Conservation (phyloP, 2,797 vertebrate genomes). For the Sebastiscus albofasciatus region DNA sequence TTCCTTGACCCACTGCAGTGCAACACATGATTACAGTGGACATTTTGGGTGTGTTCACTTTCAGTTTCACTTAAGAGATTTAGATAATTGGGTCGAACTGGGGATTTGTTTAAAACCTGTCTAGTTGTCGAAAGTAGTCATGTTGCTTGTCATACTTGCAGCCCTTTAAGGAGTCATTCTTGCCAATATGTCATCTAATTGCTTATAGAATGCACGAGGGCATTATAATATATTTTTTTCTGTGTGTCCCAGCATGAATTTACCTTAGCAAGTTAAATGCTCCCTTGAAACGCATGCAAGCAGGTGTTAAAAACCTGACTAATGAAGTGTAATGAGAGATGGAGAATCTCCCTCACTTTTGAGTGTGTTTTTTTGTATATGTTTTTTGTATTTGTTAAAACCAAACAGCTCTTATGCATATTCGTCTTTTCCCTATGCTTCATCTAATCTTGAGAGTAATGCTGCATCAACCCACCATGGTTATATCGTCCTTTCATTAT, state of each 20-base stretch:
- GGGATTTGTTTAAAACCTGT: background rate
- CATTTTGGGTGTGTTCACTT: background rate
- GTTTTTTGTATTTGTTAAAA: background rate
- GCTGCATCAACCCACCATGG: background rate
- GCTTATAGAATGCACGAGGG: background rate
- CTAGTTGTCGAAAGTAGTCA: constrained; percentile 1
- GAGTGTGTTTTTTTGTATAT: background rate
- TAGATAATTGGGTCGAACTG: background rate
- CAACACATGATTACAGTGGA: background rate
- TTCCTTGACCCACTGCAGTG: background rate
- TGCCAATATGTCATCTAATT: background rate
- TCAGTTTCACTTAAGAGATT: background rate
- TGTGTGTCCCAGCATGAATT: background rate
- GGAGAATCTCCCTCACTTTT: background rate
- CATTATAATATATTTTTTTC: background rate
- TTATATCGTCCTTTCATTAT: background rate
- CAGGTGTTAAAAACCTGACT: background rate
- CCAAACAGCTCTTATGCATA: background rate
- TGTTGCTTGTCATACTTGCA: background rate
- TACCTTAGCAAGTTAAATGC: background rate
- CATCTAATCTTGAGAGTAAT: background rate
- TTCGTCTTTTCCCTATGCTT: background rate
- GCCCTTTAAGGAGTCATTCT: background rate
- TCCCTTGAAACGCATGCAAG: background rate
- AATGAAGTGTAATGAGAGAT: background rate